A percentile compares a stretch with the other conserved stretches of the same genome.
Conservation (phyloP, 2,113 vertebrate species). For the Harpagus bidentatus region DNA sequence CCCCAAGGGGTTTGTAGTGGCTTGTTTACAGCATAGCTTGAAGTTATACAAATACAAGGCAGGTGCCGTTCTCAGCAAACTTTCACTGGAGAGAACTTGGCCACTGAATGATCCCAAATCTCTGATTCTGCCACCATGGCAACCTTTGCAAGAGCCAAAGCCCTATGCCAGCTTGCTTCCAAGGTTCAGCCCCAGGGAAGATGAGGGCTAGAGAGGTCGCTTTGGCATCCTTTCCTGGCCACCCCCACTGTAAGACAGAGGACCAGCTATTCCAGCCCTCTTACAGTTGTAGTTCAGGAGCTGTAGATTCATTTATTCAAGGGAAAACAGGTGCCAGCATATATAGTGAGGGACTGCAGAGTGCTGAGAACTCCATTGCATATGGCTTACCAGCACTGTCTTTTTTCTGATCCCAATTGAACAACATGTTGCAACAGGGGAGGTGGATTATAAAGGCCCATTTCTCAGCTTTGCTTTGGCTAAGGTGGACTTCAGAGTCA, state of each 20-base stretch:
- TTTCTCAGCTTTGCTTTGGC: neutral
- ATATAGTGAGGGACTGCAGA: neutral
- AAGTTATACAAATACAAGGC: neutral
- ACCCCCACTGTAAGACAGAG: neutral
- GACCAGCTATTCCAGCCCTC: neutral
- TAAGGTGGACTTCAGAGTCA: neutral
- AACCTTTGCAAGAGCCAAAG: neutral
- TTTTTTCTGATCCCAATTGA: neutral
- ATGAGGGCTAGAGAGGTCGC: neutral
- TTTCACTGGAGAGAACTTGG: neutral
- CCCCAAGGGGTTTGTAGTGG: neutral
- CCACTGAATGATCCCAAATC: neutral
- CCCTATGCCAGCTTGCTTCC: neutral
- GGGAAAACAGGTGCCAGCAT: neutral
- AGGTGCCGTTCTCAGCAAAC: neutral
- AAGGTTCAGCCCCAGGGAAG: neutral
- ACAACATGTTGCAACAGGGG: neutral
- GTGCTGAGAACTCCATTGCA: neutral
- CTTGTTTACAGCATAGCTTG: constrained; percentile 13
- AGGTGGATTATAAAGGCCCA: neutral
- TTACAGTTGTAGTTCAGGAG: neutral
- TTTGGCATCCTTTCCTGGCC: neutral
- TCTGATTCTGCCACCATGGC: neutral
- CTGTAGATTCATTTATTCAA: neutral
- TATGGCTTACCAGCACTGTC: neutral